These are phyloP conservation scores for Lepilemur ruficaudatus DNA, from an alignment of 2,797 vertebrate genomes.

Conservation along the genomic window DNA sequence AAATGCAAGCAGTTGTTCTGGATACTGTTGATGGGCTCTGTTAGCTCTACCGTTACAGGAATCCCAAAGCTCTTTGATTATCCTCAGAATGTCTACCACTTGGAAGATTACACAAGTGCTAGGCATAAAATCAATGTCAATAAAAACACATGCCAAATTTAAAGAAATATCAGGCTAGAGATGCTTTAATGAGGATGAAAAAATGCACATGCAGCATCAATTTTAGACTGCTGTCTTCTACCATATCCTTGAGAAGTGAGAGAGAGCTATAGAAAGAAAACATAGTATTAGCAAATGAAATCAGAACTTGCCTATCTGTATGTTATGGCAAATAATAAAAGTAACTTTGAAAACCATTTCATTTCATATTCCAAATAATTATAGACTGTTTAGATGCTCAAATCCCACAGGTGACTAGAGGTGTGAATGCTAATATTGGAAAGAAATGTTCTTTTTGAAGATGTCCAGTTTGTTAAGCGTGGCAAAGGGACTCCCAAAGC, in stretches of 20 bases:
- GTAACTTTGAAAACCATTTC: not conserved
- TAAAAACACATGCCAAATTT: not conserved
- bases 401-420: not conserved
- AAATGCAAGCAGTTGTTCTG: not conserved
- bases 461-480: not conserved
- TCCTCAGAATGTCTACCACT: not conserved
- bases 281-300: not conserved
- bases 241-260: not conserved
- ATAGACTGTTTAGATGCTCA: not conserved
- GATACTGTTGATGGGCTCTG: not conserved
- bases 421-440: not conserved
- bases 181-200: not conserved
- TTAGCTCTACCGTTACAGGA: not conserved
- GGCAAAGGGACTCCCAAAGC: not conserved
- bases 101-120: not conserved
- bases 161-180: not conserved
- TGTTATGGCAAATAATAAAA: slow-evolving; percentile 3
- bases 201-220: not conserved
- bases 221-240: not conserved
- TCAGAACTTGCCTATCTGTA: not conserved
- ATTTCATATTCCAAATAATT: not conserved
- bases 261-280: not conserved
- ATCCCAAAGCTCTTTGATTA: not conserved
- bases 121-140: not conserved
- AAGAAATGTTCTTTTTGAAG: not conserved